phyloP scores from a whole-genome alignment of 1,140 invertebrate genomes.

The Cotesia chilonis region DNA sequence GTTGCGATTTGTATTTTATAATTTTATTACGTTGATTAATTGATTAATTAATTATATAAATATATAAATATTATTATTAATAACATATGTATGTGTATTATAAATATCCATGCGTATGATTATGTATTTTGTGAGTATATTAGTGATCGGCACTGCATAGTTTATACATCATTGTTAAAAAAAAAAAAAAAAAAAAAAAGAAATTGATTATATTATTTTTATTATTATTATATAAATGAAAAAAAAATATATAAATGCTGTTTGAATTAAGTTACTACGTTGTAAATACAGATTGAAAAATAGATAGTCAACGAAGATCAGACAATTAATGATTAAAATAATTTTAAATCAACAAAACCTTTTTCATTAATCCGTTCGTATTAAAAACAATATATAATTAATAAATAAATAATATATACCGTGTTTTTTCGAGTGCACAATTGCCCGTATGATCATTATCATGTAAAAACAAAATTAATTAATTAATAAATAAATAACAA shows the following conservation, averaged over 20 bases:
- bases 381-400: conserved; percentile 12
- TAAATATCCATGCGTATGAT: too few species aligned
- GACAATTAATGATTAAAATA: neutral
- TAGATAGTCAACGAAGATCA: conserved; percentile 30
- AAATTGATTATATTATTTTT: conserved; percentile 48
- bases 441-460: conserved; percentile 26
- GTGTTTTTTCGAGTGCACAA: conserved; percentile 52
- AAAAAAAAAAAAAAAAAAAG: conserved; percentile 47
- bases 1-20: conserved; percentile 58
- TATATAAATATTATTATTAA: too few species aligned
- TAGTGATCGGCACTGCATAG: conserved; percentile 57
- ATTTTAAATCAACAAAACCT: conserved; percentile 4
- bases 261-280: conserved; percentile 49
- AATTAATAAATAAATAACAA: too few species aligned
- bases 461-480: too few species aligned
- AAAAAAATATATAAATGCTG: conserved; percentile 29
- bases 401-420: conserved; percentile 21
- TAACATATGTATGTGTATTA: too few species aligned
- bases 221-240: neutral
- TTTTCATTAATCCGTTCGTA: too few species aligned
- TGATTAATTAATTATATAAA: conserved; percentile 39
- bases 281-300: conserved; percentile 47
- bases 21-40: conserved; percentile 60
- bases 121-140: conserved; percentile 62
- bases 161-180: conserved; percentile 57